Evolutionary conservation across 35 echinoderm and acorn worm species (phyloP).

Genomic region (Ophiothrix spiculata): DNA sequence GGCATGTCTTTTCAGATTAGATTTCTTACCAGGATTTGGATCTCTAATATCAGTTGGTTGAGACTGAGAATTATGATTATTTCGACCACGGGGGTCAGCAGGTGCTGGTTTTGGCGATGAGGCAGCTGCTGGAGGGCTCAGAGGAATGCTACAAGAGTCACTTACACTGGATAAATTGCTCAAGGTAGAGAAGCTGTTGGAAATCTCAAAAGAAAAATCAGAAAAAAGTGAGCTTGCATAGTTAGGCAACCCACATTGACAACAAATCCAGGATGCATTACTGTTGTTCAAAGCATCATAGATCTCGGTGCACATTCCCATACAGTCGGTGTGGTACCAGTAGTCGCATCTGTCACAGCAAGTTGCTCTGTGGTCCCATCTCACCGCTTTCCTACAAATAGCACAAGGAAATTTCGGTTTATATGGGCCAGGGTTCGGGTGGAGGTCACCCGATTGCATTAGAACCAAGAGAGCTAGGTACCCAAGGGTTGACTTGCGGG

Average conservation of each 20-base stretch:
- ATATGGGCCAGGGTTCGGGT: background rate
- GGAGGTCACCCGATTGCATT: background rate
- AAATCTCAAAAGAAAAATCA: background rate
- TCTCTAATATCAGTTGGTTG: no score
- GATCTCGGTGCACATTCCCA: background rate
- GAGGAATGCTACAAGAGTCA: background rate
- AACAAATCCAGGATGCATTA: background rate
- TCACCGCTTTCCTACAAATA: background rate
- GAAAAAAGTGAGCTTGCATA: background rate
- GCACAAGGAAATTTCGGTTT: constrained; percentile 8
- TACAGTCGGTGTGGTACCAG: constrained; percentile 8
- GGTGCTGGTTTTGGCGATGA: background rate
- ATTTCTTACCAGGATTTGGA: background rate
- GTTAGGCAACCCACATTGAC: constrained; percentile 1
- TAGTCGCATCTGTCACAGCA: constrained; percentile 1
- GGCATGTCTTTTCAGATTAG: background rate
- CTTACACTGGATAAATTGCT: background rate
- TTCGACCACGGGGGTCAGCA: no score
- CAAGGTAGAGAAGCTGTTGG: constrained; percentile 1
- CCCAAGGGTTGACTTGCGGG: background rate
- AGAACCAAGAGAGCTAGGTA: background rate
- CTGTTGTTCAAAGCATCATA: background rate
- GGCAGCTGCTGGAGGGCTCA: background rate
- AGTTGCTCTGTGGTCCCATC: no score
- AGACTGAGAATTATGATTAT: no score